Base-by-base conservation (phyloP, 1,140 invertebrate genomes). In the Eufriesea mexicana region DNA sequence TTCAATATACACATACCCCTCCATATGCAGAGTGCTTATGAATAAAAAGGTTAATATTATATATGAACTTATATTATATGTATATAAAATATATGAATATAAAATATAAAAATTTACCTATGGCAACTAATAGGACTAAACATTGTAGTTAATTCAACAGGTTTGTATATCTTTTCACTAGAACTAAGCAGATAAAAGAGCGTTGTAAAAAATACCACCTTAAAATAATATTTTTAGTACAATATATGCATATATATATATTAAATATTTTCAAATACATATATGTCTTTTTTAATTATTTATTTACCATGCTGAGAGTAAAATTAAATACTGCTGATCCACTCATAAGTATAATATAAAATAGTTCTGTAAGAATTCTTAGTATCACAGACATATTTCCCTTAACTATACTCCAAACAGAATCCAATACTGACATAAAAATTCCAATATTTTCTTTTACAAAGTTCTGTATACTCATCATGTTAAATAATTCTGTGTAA, bases 161-260 rank as follows among this genome's bases (percentile, higher is more conserved):
- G 98, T 92, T 98, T 99, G 91, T 99, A 99, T 64, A 97, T 95
- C 64, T 97, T 96, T 85, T 96, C 96, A 93, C 98, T 99, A 2
- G 97, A 97, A 84, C 97, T 98, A 64, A 99, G 95, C 55, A 99
- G 95, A 93, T 99, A 99, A 93, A 99, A 99, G 8, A 99, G 94
- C 0, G 98, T 98, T 5, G 99, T 99, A 89, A 99, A 96, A 94
- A 99, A 99, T 1, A 99, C 97, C 83, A 99, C 96, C 98, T 99
- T 91, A 85, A 87, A 88, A 84, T 81, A 45, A 81, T 88, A 71
- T 72, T 73, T 42, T 49, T 57, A 45, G 2, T 82, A 86, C 77
- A 79, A 84, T 64, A 84, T 45, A 45, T 62, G 68, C 35, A 35
- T 45, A 45, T 62, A 68, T 62, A 68, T 64, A 62, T 62, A 1